Evolutionary conservation across 2,113 vertebrate genomes (phyloP).

Genomic region (Syrmaticus mikado): DNA sequence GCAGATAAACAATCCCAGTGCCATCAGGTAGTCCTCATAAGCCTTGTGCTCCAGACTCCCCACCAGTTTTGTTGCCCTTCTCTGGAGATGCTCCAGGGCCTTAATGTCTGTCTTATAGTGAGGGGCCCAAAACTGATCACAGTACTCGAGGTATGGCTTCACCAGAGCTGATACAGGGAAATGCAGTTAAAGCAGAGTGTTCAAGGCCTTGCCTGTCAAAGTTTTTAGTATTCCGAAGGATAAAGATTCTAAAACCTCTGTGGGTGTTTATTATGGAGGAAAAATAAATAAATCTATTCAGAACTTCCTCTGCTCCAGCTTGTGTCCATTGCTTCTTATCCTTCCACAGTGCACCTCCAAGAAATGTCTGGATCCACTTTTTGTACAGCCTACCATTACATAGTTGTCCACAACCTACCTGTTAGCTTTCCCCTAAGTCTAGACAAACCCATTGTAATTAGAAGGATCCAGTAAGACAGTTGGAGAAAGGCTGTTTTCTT

Average conservation of each 20-base stretch:
- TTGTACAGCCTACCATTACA: rapidly evolving
- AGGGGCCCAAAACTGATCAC: too few relatives aligned
- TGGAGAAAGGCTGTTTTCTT: background rate
- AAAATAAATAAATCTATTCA: background rate
- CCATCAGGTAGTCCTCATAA: too few relatives aligned
- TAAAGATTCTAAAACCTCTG: background rate
- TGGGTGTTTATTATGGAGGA: rapidly evolving
- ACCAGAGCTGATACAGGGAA: background rate
- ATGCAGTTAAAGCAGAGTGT: background rate
- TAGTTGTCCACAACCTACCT: background rate
- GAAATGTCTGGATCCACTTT: background rate
- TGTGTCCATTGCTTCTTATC: too few relatives aligned
- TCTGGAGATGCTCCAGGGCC: too few relatives aligned
- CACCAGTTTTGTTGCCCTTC: too few relatives aligned
- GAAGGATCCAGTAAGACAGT: background rate
- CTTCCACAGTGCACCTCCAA: background rate
- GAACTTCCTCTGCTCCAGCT: background rate
- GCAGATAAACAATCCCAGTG: too few relatives aligned
- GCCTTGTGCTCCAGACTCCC: too few relatives aligned
- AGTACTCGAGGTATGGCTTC: too few relatives aligned
- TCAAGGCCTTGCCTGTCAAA: background rate
- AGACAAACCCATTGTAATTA: background rate
- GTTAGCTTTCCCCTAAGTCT: background rate
- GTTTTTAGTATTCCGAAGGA: background rate
- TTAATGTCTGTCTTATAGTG: too few relatives aligned